Percentiles rank a stretch among this genome's conserved stretches.
Conservation (phyloP, 2,888 invertebrate species). For the Epistrophe grossulariae region DNA sequence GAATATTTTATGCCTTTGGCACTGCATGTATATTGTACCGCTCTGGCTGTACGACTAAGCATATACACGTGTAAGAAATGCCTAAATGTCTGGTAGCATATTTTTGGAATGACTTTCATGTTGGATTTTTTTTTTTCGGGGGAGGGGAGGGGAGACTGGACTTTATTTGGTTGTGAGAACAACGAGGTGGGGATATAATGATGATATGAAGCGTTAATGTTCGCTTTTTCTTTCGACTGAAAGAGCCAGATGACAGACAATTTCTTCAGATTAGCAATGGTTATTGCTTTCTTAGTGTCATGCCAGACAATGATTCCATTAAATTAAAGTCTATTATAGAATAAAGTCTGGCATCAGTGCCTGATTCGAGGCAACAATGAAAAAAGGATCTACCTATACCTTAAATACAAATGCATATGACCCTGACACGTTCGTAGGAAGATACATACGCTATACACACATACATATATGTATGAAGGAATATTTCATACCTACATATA, state of each 20-base stretch:
- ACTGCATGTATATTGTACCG: constrained; percentile 36
- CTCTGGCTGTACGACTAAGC: not conserved
- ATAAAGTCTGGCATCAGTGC: not conserved
- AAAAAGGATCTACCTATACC: not conserved
- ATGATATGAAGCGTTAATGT: constrained; percentile 30
- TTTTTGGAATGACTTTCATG: constrained; percentile 28
- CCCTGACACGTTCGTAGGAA: not conserved
- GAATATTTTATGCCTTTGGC: constrained; percentile 51
- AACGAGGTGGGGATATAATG: constrained; percentile 20
- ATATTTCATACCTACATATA: no score
- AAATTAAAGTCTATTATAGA: not conserved
- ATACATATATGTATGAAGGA: not conserved
- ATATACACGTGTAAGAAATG: constrained; percentile 19
- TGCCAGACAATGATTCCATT: constrained; percentile 11
- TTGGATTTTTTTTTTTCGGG: no score
- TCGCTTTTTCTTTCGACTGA: not conserved
- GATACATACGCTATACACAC: no score
- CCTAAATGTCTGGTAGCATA: constrained; percentile 39
- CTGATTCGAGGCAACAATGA: not conserved
- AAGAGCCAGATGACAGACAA: constrained; percentile 31
- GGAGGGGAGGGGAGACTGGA: constrained; percentile 3
- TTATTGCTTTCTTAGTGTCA: constrained; percentile 33
- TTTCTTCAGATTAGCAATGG: constrained; percentile 27
- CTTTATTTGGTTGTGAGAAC: not conserved
- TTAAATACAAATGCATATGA: constrained; percentile 6